Conservation (phyloP, 2,888 invertebrate species). For the Apodemia hepburni region DNA sequence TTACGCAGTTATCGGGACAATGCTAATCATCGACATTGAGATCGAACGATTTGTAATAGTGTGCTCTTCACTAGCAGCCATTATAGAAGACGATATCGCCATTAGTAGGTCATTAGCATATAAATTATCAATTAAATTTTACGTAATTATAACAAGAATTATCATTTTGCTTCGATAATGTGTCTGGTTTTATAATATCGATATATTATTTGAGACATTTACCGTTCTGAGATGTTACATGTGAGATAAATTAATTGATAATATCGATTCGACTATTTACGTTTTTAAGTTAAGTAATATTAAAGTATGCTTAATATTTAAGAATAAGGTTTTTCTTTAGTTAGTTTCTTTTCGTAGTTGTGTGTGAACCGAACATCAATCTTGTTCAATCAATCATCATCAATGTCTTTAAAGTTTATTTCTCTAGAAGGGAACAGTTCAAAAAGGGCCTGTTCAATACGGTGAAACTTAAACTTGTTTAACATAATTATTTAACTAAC, state of each 20-base stretch:
- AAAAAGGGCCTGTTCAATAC: no score
- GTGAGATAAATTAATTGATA: background rate
- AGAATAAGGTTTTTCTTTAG: no score
- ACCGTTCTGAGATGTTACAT: background rate
- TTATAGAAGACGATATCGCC: constrained; percentile 9
- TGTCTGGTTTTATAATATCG: background rate
- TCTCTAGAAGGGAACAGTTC: no score
- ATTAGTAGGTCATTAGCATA: constrained; percentile 2
- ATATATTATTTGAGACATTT: constrained; percentile 2
- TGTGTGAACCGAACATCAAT: no score
- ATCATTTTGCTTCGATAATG: constrained; percentile 6
- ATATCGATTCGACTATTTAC: background rate
- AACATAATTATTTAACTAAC: no score
- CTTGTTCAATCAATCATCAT: no score
- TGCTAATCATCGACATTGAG: constrained; percentile 40
- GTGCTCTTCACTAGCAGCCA: constrained; percentile 16
- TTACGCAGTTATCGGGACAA: constrained; percentile 46
- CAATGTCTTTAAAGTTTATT: no score
- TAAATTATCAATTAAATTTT: constrained; percentile 13
- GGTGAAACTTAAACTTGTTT: no score
- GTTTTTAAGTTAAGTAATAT: background rate
- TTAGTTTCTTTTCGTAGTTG: no score
- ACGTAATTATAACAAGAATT: constrained; percentile 8
- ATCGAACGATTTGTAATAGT: constrained; percentile 32
- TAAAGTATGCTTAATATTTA: no score